A percentile compares a stretch with the other conserved stretches of the same genome.
Evolutionary conservation across 2,888 invertebrate species (phyloP).

Genomic region (Lasioglossum lativentre): DNA sequence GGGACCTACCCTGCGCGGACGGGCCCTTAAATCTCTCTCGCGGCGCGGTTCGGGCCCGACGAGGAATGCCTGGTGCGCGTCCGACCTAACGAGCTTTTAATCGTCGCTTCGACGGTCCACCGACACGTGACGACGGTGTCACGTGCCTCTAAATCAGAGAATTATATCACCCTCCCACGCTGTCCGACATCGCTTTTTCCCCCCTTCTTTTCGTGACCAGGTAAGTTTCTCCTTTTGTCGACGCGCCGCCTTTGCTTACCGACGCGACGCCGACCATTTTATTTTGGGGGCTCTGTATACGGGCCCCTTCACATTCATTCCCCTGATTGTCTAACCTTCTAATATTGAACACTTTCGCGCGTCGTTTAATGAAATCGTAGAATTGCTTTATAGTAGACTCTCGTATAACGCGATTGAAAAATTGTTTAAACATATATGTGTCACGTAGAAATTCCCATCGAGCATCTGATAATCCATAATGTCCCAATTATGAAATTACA

Average conservation of each 20-base stretch:
- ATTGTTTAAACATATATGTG: too few relatives aligned
- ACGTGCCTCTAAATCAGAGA: slow-evolving; percentile 63
- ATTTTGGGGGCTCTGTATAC: neutral
- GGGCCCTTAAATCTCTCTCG: slow-evolving; percentile 73
- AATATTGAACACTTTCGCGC: too few relatives aligned
- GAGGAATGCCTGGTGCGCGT: slow-evolving; percentile 74
- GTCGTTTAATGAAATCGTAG: too few relatives aligned
- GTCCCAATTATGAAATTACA: too few relatives aligned
- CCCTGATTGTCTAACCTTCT: neutral
- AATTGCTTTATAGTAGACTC: too few relatives aligned
- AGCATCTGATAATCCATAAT: too few relatives aligned
- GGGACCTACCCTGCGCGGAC: slow-evolving; percentile 54
- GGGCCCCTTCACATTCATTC: neutral
- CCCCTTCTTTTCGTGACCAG: neutral
- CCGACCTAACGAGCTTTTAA: slow-evolving; percentile 71
- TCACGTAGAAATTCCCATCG: too few relatives aligned
- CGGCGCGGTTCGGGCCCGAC: slow-evolving; percentile 38
- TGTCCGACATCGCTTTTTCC: neutral
- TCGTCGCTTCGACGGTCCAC: slow-evolving; percentile 62
- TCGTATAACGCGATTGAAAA: too few relatives aligned
- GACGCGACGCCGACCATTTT: neutral
- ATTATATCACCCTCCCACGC: slow-evolving; percentile 51
- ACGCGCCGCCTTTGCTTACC: neutral
- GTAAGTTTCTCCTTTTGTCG: slow-evolving; percentile 2
- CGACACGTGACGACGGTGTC: slow-evolving; percentile 68